These are phyloP conservation scores for Parazoanthus atlanticus DNA, from an alignment of 92 coral and sea anemone species.

Conservation along the genomic window DNA sequence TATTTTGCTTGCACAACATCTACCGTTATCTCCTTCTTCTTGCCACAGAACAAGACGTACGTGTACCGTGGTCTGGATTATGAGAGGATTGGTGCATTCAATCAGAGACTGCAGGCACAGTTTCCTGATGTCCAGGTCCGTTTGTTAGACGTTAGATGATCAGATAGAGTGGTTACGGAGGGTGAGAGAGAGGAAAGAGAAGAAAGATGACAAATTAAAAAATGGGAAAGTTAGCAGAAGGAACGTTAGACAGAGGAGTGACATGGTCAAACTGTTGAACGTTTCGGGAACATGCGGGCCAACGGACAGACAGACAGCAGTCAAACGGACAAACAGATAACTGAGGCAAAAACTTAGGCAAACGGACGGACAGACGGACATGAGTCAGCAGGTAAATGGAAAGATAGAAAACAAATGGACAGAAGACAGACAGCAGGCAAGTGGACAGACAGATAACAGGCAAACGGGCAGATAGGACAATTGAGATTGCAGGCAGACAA, in stretches of 20 bases:
- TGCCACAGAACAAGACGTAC: conserved; percentile 77
- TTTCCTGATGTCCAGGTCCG: conserved; percentile 95
- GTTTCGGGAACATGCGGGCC: too few species aligned
- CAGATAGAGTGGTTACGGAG: not conserved
- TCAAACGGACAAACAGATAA: too few species aligned
- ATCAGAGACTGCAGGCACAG: conserved; percentile 82
- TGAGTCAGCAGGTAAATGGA: not conserved
- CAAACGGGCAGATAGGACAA: not conserved
- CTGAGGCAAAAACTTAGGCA: too few species aligned
- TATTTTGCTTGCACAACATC: not conserved
- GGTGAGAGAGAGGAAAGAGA: not conserved
- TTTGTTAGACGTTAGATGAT: not conserved
- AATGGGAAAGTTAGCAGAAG: too few species aligned
- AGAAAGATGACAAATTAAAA: too few species aligned
- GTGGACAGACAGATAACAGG: not conserved
- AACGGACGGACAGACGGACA: too few species aligned
- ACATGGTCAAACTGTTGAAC: too few species aligned
- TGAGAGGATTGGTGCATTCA: conserved; percentile 91
- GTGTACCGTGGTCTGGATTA: conserved; percentile 91
- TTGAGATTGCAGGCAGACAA: too few species aligned
- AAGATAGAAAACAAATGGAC: not conserved
- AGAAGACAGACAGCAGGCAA: not conserved
- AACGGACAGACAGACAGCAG: too few species aligned
- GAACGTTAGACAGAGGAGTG: too few species aligned
- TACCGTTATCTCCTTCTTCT: conserved; percentile 11